Percentiles rank a stretch among this genome's conserved stretches.
Evolutionary conservation across 2,113 vertebrate species (phyloP).

Genomic region (Lathamus discolor): DNA sequence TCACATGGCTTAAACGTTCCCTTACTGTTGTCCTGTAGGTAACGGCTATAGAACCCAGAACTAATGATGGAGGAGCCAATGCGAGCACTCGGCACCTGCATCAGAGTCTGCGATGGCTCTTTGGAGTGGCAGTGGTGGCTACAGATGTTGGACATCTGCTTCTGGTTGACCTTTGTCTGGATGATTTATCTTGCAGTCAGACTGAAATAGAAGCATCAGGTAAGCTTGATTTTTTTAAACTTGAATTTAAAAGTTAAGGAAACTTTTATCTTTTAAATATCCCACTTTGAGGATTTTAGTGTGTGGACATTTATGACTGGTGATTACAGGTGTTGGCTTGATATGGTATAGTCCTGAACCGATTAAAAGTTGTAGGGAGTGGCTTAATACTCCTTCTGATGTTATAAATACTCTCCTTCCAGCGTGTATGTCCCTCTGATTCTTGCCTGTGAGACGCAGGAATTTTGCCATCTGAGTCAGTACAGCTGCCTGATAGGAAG

Average conservation of each 20-base stretch:
- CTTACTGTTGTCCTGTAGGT: slow-evolving; percentile 75
- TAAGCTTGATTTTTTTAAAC: slow-evolving; percentile 74
- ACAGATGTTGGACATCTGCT: slow-evolving; percentile 92
- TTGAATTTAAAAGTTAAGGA: neutral
- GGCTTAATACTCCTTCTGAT: neutral
- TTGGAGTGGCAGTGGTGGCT: slow-evolving; percentile 90
- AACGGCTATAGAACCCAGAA: slow-evolving; percentile 89
- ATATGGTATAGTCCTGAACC: neutral
- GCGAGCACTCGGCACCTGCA: slow-evolving; percentile 92
- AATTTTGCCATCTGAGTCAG: neutral
- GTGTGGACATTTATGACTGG: slow-evolving; percentile 17
- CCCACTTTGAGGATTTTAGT: slow-evolving; percentile 74
- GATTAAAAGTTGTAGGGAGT: neutral
- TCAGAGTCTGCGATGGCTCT: slow-evolving; percentile 93
- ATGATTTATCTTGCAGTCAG: slow-evolving; percentile 89
- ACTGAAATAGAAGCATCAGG: slow-evolving; percentile 91
- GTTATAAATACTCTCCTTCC: neutral
- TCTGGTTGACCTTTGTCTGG: slow-evolving; percentile 94
- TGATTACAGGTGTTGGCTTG: neutral
- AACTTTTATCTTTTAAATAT: neutral
- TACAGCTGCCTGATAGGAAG: neutral
- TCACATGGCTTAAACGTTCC: neutral
- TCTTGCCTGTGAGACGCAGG: neutral
- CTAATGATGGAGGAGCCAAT: slow-evolving; percentile 90
- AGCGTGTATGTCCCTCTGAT: neutral